Conservation (phyloP, 2,888 invertebrate species). For the Trichopria drosophilae region DNA sequence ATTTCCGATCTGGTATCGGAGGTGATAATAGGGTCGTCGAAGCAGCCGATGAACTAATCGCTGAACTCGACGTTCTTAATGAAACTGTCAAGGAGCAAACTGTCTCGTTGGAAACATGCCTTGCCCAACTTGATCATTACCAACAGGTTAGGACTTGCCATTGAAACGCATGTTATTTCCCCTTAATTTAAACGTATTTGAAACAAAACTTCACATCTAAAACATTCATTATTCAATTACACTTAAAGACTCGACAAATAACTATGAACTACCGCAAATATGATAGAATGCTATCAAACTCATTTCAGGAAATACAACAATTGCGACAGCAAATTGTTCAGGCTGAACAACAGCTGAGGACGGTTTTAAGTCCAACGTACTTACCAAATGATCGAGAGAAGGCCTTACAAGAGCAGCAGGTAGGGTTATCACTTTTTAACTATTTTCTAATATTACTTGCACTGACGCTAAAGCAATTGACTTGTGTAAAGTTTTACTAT, state of each 20-base stretch:
- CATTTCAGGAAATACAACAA: constrained; percentile 74
- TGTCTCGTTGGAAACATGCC: constrained; percentile 71
- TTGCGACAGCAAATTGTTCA: constrained; percentile 82
- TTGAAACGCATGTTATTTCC: constrained; percentile 5
- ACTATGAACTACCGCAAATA: no score
- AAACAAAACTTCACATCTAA: no score
- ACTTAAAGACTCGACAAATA: no score
- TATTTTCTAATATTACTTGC: constrained; percentile 27
- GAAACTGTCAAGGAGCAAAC: constrained; percentile 68
- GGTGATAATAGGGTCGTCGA: constrained; percentile 76
- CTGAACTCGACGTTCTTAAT: constrained; percentile 70
- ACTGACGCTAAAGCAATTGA: constrained; percentile 38
- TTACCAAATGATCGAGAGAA: constrained; percentile 80
- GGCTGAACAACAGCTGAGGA: constrained; percentile 84
- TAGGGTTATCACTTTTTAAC: constrained; percentile 61
- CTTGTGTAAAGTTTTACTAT: constrained; percentile 29
- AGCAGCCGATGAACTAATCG: constrained; percentile 70
- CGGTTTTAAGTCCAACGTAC: constrained; percentile 81
- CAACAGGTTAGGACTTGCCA: constrained; percentile 64
- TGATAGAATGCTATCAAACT: no score
- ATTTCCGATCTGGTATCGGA: constrained; percentile 84
- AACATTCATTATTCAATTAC: no score
- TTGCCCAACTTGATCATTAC: constrained; percentile 84
- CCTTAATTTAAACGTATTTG: no score
- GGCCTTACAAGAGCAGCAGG: constrained; percentile 84